Evolutionary conservation across 2,113 vertebrate species (phyloP).

Genomic region (Hoplias malabaricus): DNA sequence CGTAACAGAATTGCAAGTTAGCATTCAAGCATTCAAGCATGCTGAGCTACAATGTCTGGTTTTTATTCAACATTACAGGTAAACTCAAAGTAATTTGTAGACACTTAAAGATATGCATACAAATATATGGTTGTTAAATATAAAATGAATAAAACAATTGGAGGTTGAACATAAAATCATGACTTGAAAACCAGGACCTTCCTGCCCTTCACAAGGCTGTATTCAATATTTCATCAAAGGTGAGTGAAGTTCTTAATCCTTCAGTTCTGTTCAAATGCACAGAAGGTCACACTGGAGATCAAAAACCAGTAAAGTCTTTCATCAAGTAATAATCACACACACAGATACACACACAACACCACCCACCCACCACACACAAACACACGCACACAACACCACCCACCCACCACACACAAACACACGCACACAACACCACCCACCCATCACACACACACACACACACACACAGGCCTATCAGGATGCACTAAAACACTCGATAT

Average conservation of each 20-base stretch:
- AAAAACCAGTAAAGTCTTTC: constrained; percentile 24
- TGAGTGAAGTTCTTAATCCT: constrained; percentile 14
- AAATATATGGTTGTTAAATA: neutral
- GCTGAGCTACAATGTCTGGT: too few species aligned
- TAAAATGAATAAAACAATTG: neutral
- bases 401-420: neutral
- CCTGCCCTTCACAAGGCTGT: constrained; percentile 11
- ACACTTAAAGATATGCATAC: neutral
- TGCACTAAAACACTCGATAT: too few species aligned
- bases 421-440: neutral
- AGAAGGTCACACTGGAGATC: constrained; percentile 29
- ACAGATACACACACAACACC: neutral
- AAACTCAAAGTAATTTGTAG: too few species aligned
- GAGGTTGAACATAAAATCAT: constrained; percentile 14
- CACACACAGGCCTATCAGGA: too few species aligned
- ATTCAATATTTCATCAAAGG: constrained; percentile 42
- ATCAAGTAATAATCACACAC: constrained; percentile 11
- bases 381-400: neutral
- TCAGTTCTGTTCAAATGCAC: constrained; percentile 26
- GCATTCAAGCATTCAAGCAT: too few species aligned
- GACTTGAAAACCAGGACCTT: constrained; percentile 8
- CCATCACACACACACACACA: neutral
- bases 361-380: constrained; percentile 9
- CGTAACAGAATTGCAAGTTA: too few species aligned
- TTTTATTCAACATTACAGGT: too few species aligned